A percentile compares a stretch with the other conserved stretches of the same genome.
phyloP scores from a whole-genome alignment of 2,888 invertebrate genomes.

The Oconnorella tubifera region DNA sequence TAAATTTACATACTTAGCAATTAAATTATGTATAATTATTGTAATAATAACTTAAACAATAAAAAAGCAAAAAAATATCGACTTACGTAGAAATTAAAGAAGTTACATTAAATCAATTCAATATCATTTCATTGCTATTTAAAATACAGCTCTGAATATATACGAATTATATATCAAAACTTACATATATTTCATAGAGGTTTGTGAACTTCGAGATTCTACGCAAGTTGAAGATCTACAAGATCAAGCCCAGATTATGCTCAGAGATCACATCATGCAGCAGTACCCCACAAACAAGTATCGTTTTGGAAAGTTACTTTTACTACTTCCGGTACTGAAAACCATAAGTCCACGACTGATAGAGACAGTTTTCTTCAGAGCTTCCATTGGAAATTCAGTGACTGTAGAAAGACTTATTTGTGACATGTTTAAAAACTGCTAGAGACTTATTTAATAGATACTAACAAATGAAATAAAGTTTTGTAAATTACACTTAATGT shows the following conservation, averaged over 20 bases:
- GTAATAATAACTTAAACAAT: too few relatives aligned
- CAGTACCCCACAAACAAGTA: slow-evolving; percentile 55
- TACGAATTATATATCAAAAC: too few relatives aligned
- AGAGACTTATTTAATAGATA: too few relatives aligned
- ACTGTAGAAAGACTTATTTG: slow-evolving; percentile 68
- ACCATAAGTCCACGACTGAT: slow-evolving; percentile 60
- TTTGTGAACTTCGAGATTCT: slow-evolving; percentile 65
- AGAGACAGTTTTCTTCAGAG: slow-evolving; percentile 72
- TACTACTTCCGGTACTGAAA: slow-evolving; percentile 68
- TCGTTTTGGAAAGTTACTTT: slow-evolving; percentile 71
- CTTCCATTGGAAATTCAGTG: slow-evolving; percentile 68
- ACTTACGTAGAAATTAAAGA: too few relatives aligned
- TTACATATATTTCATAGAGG: slow-evolving; percentile 61
- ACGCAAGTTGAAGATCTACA: slow-evolving; percentile 64
- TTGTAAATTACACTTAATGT: too few relatives aligned
- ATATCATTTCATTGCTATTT: too few relatives aligned
- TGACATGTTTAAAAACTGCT: slow-evolving; percentile 62
- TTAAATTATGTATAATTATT: too few relatives aligned
- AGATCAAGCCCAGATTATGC: slow-evolving; percentile 74
- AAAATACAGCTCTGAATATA: too few relatives aligned
- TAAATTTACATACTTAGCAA: too few relatives aligned
- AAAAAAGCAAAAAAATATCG: too few relatives aligned
- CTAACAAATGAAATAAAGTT: too few relatives aligned
- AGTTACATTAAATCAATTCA: too few relatives aligned
- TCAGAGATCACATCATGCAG: slow-evolving; percentile 65